Evolutionary conservation across 2,888 invertebrate genomes (phyloP), one percentile per base, ranked within the genome.

Genomic region (Aproaerema taeniolella): DNA sequence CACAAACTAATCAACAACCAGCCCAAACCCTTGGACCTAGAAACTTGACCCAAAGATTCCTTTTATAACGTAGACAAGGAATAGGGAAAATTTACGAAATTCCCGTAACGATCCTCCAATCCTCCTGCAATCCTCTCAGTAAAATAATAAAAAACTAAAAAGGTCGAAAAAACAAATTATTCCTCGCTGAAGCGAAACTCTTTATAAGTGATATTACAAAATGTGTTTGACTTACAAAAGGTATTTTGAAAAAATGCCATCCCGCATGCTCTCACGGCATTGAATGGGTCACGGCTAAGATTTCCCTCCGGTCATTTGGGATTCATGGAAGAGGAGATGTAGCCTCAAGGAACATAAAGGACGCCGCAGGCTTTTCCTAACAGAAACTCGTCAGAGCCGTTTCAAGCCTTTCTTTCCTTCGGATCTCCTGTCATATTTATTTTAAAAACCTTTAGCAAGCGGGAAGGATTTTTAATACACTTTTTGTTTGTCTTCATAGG

Each of bases 281-380:
- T 85, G 86, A 86, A 85, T 79, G 67, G 83, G 83, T 85, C 83
- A 82, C 71, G 81, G 82, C 73, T 85, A 82, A 85, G 85, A 85
- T 86, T 85, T 86, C 86, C 86, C 86, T 82, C 74, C 76, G 86
- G 86, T 80, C 85, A 86, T 86, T 85, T 85, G 81, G 71, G 76
- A 86, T 86, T 85, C 86, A 86, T 86, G 83, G 82, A 70, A 79
- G 68, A 77, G 75, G 59, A 80, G 80, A 82, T 82, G 83, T 82
- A 74, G 83, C 86, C 81, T 75, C 64, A 74, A 77, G 85, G 71
- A 69, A 73, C 71, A 85, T 83, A 86, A 86, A 86, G 74, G 79
- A 77, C 67, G 79, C 83, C 75, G 73, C 63, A 72, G 80, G 82
- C 82, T 78, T 68, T 68, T 61, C 52, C 65, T 68, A 68, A 73